Evolutionary conservation across 2,113 vertebrate species (phyloP).

Genomic region (Pitta sordida): DNA sequence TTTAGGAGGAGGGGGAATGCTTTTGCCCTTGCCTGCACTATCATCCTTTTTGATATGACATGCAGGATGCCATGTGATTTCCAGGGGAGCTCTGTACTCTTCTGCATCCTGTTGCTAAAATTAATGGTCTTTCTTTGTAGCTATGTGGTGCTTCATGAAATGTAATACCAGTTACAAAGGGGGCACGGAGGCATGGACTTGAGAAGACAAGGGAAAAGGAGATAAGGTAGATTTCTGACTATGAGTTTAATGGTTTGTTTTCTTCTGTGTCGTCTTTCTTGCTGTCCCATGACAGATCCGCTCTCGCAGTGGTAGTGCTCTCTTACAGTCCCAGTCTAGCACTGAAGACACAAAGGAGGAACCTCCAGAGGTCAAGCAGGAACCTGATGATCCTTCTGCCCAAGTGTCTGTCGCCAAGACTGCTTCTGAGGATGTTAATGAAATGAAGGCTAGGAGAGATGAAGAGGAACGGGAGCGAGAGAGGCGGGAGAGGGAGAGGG

Average conservation of each 20-base stretch:
- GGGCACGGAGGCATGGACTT: not conserved
- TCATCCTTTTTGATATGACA: rapidly evolving
- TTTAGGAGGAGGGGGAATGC: not conserved
- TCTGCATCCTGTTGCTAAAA: not conserved
- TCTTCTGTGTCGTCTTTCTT: not conserved
- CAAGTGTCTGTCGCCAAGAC: slow-evolving; percentile 74
- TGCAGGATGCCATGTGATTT: not conserved
- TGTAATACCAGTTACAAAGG: not conserved
- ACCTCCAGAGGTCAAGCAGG: slow-evolving; percentile 80
- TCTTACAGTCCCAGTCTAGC: slow-evolving; percentile 92
- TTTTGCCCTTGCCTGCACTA: not conserved
- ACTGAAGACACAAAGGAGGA: slow-evolving; percentile 92
- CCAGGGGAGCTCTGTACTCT: not conserved
- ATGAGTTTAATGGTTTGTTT: not conserved
- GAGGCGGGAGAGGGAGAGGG: slow-evolving; percentile 82
- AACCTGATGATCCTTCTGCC: slow-evolving; percentile 75
- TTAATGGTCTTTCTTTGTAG: not conserved
- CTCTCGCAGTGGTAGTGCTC: slow-evolving; percentile 81
- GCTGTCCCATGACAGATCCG: slow-evolving; percentile 66
- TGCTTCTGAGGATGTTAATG: slow-evolving; percentile 65
- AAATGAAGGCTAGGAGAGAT: slow-evolving; percentile 71
- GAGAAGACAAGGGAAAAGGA: not conserved
- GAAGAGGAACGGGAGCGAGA: slow-evolving; percentile 77
- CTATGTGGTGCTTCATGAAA: not conserved
- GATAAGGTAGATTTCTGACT: not conserved